Base-by-base conservation (phyloP, 1,140 invertebrate species). In the Phthorimaea operculella region DNA sequence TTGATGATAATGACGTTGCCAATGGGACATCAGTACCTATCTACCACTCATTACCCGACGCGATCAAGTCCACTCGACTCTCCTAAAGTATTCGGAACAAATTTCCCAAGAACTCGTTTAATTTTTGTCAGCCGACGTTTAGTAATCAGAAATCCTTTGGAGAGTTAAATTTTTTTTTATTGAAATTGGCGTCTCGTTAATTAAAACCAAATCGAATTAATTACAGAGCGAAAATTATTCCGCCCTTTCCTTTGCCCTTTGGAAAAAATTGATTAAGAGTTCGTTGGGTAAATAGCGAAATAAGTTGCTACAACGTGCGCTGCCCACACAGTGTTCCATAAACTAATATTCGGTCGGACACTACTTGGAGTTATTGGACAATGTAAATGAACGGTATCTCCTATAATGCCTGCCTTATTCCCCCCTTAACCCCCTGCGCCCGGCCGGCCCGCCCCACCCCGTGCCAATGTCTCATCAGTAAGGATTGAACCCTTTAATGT, bases 401-500 rank as follows among this genome's bases (percentile, higher is more conserved):
- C 77, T 80, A 82, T 84, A 84, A 84, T 82, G 79, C 80, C 71
- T 75, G 72, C 76, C 77, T 80, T 79, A 79, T 76, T 79, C 74
- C 74, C 72, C 72, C 61, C 59, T 71, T 63, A 61, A 68, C 76
- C 73, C 66, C 54, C 51, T 56, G 49, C 52, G 59, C 63, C 54
- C 70, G 63, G 55, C 59, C 54, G 63, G 67, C 64, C 64, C 64
- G n/a, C 16, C 64, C 64, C 65, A 61, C 64, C 71, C 61, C 75
- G 9, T 67, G 64, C 73, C 79, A 72, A 80, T 81, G 78, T 82
- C 80, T 84, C 81, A 84, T 84, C 81, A 82, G 74, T 80, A 79
- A 80, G 81, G 81, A 84, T 84, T 82, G 76, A 81, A 82, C 81
- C 81, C 81, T 84, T 84, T 84, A 84, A 84, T 82, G 78, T 84